Percentiles rank a stretch among this genome's conserved stretches.
These are phyloP conservation scores for Pseudochirops corinnae DNA, from an alignment of 2,797 vertebrate species.

Conservation along the genomic window DNA sequence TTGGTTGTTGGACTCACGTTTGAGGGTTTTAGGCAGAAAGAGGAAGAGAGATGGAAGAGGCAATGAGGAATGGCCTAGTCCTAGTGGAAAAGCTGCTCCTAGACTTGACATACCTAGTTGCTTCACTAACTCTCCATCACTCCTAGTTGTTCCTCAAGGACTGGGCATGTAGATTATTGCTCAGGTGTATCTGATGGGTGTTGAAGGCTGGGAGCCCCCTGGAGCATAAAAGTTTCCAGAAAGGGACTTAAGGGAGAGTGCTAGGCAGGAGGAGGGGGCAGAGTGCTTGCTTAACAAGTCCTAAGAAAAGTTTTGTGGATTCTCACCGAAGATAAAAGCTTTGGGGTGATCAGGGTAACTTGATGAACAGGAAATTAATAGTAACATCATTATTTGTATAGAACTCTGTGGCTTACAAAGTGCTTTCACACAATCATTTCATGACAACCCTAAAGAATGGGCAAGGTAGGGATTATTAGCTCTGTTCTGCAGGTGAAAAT, in stretches of 20 bases:
- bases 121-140: neutral
- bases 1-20: neutral
- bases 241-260: neutral
- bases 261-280: neutral
- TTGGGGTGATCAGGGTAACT: neutral
- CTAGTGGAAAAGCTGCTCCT: neutral
- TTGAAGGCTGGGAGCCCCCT: neutral
- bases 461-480: neutral
- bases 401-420: neutral
- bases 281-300: neutral
- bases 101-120: neutral
- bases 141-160: neutral
- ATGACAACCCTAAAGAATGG: neutral
- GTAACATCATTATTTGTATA: neutral
- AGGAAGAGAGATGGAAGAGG: neutral
- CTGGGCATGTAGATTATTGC: neutral
- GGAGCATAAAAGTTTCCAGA: neutral
- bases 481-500: neutral
- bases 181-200: neutral
- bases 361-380: neutral
- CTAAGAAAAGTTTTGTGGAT: neutral
- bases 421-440: neutral
- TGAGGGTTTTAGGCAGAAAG: neutral
- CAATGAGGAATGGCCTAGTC: neutral
- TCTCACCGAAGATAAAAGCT: neutral